Evolutionary conservation across 2,888 invertebrate species (phyloP).

Genomic region (Gonocerus acuteangulatus): DNA sequence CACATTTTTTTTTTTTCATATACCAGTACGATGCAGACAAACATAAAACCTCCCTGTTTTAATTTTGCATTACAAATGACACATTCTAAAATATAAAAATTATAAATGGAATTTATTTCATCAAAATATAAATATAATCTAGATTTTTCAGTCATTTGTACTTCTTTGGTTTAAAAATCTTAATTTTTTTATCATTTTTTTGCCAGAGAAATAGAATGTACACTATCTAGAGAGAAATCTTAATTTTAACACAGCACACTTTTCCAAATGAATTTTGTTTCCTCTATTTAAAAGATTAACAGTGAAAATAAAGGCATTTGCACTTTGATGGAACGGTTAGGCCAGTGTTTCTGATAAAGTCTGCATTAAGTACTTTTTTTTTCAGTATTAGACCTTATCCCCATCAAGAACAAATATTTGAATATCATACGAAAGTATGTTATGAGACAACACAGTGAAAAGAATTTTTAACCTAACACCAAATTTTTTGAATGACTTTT

Average conservation of each 20-base stretch:
- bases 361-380: conserved; percentile 21
- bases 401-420: conserved; percentile 24
- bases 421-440: conserved; percentile 7
- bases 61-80: conserved; percentile 35
- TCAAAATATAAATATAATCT: conserved; percentile 37
- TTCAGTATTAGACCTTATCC: conserved; percentile 23
- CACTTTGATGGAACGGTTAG: conserved; percentile 24
- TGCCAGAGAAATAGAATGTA: conserved; percentile 35
- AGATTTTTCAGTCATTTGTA: conserved; percentile 38
- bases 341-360: conserved; percentile 24
- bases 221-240: conserved; percentile 32
- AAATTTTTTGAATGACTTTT: conserved; percentile 17
- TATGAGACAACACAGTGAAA: conserved; percentile 14
- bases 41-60: conserved; percentile 34
- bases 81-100: conserved; percentile 32
- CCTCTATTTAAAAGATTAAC: conserved; percentile 45
- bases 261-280: conserved; percentile 40
- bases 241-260: conserved; percentile 44
- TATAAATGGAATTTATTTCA: conserved; percentile 33
- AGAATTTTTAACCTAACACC: conserved; percentile 21
- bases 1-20: conserved; percentile 31
- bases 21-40: conserved; percentile 31
- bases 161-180: conserved; percentile 36
- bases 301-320: conserved; percentile 33
- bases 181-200: conserved; percentile 27